Conservation (phyloP, 2,888 invertebrate species). For the Trachelus troglodyta region DNA sequence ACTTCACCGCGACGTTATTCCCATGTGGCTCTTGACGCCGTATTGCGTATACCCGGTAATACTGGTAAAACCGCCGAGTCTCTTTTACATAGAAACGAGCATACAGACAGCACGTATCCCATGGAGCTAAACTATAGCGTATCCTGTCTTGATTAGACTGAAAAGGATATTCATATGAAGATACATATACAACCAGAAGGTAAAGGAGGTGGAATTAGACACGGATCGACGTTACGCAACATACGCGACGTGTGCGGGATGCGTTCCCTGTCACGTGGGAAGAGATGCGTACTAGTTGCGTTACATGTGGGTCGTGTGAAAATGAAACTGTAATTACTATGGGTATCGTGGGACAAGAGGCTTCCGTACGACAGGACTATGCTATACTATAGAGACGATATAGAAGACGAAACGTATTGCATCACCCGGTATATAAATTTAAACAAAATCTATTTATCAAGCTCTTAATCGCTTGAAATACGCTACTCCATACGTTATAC, state of each 20-base stretch:
- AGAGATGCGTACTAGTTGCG: not conserved
- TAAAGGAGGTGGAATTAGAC: not conserved
- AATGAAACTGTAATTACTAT: slow-evolving; percentile 2
- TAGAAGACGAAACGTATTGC: not conserved
- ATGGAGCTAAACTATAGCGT: not conserved
- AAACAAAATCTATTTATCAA: not conserved
- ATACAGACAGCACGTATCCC: not conserved
- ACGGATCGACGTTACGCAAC: not conserved
- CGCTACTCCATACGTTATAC: not conserved
- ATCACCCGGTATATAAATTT: not conserved
- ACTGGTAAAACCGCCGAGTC: not conserved
- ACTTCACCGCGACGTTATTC: not conserved
- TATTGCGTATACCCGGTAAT: not conserved
- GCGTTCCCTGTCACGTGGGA: not conserved
- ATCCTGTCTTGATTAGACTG: not conserved
- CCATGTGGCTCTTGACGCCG: not conserved
- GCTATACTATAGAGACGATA: not conserved
- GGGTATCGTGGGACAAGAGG: not conserved
- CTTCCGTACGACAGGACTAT: not conserved
- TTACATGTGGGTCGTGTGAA: not conserved
- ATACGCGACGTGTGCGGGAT: not conserved
- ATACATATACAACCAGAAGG: not conserved
- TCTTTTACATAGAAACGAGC: not conserved
- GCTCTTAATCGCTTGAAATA: not conserved
- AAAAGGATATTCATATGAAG: not conserved